Conservation (phyloP, 2,113 vertebrate genomes). For the Salvelinus alpinus region DNA sequence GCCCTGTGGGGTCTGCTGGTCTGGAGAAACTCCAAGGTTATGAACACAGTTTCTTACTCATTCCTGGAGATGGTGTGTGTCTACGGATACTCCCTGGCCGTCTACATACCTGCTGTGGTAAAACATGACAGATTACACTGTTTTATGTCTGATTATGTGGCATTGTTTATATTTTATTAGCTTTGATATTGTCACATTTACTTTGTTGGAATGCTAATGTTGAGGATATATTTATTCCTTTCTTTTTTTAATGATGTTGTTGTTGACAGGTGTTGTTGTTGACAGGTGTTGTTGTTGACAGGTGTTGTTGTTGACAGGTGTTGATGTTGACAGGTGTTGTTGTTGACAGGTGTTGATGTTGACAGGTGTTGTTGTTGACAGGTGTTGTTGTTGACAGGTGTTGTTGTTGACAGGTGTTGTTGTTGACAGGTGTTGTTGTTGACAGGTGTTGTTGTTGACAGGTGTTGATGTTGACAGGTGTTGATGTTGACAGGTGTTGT, state of each 20-base stretch:
- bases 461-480: constrained; percentile 73
- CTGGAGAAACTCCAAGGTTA: constrained; percentile 91
- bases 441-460: constrained; percentile 51
- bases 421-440: constrained; percentile 79
- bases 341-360: no score
- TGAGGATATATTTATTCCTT: no score
- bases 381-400: constrained; percentile 71
- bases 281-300: constrained; percentile 79
- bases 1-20: constrained; percentile 91
- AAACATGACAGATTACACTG: constrained; percentile 30
- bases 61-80: constrained; percentile 96
- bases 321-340: constrained; percentile 79
- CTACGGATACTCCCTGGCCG: constrained; percentile 93
- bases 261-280: constrained; percentile 16
- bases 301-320: constrained; percentile 8
- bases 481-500: constrained; percentile 12
- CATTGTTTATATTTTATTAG: background rate
- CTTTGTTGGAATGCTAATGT: no score
- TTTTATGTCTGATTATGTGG: background rate
- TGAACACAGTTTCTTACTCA: constrained; percentile 90
- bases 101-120: constrained; percentile 95
- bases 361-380: no score
- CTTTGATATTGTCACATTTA: background rate
- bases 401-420: constrained; percentile 62
- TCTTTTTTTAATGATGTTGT: background rate